These are phyloP conservation scores for Drosophila albomicans DNA, from an alignment of 1,140 invertebrate species.

Conservation along the genomic window DNA sequence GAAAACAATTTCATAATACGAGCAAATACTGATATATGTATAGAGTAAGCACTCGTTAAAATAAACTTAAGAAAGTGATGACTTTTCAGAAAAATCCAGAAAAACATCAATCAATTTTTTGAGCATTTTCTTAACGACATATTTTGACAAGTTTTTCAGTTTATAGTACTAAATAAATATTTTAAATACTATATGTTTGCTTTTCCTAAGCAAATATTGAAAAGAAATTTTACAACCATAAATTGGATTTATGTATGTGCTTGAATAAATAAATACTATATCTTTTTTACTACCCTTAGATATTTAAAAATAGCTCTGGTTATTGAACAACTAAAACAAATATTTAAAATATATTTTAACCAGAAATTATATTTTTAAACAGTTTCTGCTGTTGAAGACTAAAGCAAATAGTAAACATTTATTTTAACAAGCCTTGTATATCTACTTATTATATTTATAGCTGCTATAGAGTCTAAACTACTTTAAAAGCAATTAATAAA, in stretches of 20 bases:
- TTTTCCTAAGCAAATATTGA: neutral
- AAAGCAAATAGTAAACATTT: too few relatives aligned
- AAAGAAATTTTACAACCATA: neutral
- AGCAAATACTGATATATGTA: conserved; percentile 10
- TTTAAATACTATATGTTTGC: neutral
- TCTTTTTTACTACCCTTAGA: too few relatives aligned
- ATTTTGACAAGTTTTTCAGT: neutral
- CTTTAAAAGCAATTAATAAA: neutral
- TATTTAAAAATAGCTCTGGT: too few relatives aligned
- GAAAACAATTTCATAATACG: conserved; percentile 24
- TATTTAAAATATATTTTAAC: neutral
- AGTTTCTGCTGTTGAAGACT: too few relatives aligned
- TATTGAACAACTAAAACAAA: neutral
- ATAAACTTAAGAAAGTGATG: neutral
- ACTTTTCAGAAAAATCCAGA: neutral
- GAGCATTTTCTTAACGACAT: neutral
- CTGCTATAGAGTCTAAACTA: neutral
- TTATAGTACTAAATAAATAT: too few relatives aligned
- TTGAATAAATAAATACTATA: too few relatives aligned
- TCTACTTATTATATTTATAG: neutral
- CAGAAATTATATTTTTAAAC: neutral
- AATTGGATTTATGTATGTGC: too few relatives aligned
- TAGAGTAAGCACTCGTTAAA: conserved; percentile 17
- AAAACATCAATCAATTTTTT: too few relatives aligned
- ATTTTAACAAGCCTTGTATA: too few relatives aligned